A percentile compares a stretch with the other conserved stretches of the same genome.
Evolutionary conservation across 2,888 invertebrate species (phyloP).

Genomic region (Anarsia innoxiella): DNA sequence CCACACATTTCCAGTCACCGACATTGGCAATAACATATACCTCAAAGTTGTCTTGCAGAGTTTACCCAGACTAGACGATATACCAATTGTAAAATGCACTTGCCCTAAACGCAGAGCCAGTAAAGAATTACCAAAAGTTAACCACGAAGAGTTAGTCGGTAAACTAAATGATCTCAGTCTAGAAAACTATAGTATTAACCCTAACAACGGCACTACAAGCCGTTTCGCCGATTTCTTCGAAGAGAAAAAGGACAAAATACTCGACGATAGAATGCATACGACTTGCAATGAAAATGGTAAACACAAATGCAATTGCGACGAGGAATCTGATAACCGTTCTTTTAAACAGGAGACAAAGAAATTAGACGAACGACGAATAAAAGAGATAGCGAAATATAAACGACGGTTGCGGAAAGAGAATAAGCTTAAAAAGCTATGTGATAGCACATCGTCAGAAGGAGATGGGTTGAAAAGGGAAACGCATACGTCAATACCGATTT

Average conservation of each 20-base stretch:
- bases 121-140: constrained; percentile 38
- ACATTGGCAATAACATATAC: constrained; percentile 77
- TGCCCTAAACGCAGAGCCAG: constrained; percentile 55
- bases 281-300: constrained; percentile 84
- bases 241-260: constrained; percentile 34
- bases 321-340: constrained; percentile 75
- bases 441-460: constrained; percentile 63
- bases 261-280: constrained; percentile 83
- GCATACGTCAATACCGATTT: constrained; percentile 64
- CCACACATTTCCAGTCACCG: constrained; percentile 83
- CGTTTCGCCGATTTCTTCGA: constrained; percentile 31
- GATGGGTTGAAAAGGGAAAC: constrained; percentile 48
- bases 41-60: constrained; percentile 78
- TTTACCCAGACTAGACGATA: constrained; percentile 83
- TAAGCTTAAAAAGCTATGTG: constrained; percentile 54
- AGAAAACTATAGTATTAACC: constrained; percentile 33
- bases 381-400: constrained; percentile 69
- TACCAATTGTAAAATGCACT: constrained; percentile 76
- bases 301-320: constrained; percentile 84
- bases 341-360: constrained; percentile 43
- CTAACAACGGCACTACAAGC: constrained; percentile 36
- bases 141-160: constrained; percentile 53
- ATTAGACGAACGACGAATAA: constrained; percentile 53
- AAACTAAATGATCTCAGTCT: constrained; percentile 66
- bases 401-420: constrained; percentile 59